phyloP scores from a whole-genome alignment of 2,797 vertebrate species.

The Pseudotriccus pelzelni region DNA sequence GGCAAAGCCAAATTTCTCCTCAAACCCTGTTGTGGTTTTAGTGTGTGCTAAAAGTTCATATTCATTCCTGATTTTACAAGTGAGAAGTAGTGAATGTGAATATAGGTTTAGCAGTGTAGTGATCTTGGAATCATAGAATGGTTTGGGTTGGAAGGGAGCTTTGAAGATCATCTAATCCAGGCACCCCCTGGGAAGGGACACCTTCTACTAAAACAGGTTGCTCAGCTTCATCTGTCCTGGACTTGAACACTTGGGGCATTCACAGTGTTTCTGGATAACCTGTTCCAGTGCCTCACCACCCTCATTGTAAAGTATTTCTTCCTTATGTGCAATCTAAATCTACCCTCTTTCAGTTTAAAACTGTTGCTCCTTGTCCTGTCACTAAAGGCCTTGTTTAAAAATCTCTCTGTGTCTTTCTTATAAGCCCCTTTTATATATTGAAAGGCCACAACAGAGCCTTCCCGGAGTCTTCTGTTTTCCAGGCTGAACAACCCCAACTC shows the following conservation, averaged over 20 bases:
- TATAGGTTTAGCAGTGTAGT: background rate
- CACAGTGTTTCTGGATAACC: background rate
- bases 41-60: background rate
- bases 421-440: background rate
- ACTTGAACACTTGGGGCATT: background rate
- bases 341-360: background rate
- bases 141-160: background rate
- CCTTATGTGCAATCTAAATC: background rate
- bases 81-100: background rate
- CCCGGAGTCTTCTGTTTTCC: rapidly evolving
- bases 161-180: background rate
- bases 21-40: background rate
- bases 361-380: background rate
- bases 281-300: background rate
- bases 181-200: background rate
- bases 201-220: background rate
- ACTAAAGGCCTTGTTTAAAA: background rate
- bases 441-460: background rate
- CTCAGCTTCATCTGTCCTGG: background rate
- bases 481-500: background rate
- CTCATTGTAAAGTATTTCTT: background rate
- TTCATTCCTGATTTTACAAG: background rate
- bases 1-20: background rate
- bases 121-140: background rate
- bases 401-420: background rate